Percentiles rank a stretch among this genome's conserved stretches.
phyloP scores from a whole-genome alignment of 2,888 invertebrate genomes.

The Lasioglossum calceatum region DNA sequence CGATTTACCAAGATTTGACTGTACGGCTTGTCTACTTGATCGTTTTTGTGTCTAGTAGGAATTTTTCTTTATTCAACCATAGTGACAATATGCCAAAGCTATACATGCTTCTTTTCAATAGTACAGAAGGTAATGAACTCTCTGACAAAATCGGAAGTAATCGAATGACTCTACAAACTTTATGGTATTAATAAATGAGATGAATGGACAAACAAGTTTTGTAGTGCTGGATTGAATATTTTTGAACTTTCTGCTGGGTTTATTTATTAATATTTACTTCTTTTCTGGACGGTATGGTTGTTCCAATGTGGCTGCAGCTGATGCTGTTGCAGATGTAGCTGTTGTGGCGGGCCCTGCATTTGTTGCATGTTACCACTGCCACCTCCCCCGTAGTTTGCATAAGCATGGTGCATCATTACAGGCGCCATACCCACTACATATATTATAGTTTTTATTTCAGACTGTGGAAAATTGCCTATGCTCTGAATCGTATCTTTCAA shows the following conservation, averaged over 20 bases:
- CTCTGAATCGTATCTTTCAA: conserved; percentile 71
- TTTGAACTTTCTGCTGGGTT: conserved; percentile 65
- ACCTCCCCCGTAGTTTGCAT: conserved; percentile 87
- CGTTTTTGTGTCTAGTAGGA: conserved; percentile 31
- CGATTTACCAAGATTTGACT: not conserved
- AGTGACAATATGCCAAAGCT: conserved; percentile 68
- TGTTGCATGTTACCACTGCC: conserved; percentile 86
- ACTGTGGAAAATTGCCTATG: conserved; percentile 73
- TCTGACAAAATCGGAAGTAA: conserved; percentile 37
- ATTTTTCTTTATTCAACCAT: conserved; percentile 59
- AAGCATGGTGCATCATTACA: conserved; percentile 86
- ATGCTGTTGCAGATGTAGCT: conserved; percentile 84
- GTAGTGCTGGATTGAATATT: conserved; percentile 64
- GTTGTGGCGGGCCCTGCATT: conserved; percentile 86
- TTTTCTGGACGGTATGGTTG: conserved; percentile 84
- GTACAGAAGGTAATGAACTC: conserved; percentile 14
- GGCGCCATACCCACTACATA: conserved; percentile 85
- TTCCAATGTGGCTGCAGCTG: conserved; percentile 85
- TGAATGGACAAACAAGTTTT: conserved; percentile 71
- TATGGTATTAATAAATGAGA: conserved; percentile 65
- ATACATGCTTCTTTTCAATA: conserved; percentile 19
- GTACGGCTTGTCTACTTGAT: conserved; percentile 8
- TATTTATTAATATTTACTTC: conserved; percentile 84
- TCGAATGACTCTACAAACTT: conserved; percentile 57
- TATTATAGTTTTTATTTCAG: conserved; percentile 80